Evolutionary conservation across 2,113 vertebrate species (phyloP), one percentile per base, ranked within the genome.

Genomic region (Heterotis niloticus): DNA sequence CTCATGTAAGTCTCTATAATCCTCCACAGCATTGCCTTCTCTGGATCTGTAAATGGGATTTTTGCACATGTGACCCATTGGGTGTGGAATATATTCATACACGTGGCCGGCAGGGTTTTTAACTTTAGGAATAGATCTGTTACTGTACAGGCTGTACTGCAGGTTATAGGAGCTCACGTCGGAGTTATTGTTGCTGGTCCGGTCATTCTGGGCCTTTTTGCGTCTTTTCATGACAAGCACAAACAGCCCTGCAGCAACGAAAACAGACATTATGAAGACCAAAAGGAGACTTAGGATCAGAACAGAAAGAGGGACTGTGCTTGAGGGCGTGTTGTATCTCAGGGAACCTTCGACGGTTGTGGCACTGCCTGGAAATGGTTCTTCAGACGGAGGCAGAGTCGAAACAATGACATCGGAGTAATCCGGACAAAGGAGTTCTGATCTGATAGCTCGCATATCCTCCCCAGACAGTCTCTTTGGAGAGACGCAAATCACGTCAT

Each of bases 121-220:
- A 79, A 96, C 93, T 88, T 97, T 98, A 75, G 95, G 93, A 80
- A 93, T 88, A 14, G 92, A 87, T 44, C 91, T 88, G 82, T 95
- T 94, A 83, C 94, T 90, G 87, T 98, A 98, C 13, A 97, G 92
- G 67, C 95, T 95, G 79, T 96, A 98, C 84, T 98, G 96, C 90
- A 97, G 94, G 86, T 97, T 96, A 84, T 97, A 95, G 29, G 96
- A 97, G 87, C 95, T 96, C 65, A 96, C 94, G 88, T 95, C 95
- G 28, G 96, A 95, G 64, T 96, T 96, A 89, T 96, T 95, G 34
- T 95, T 93, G 87, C 94, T 95, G 72, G 95, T 89, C 78, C 93
- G 95, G 85, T 96, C 94, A 4, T 93, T 94, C 85, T 94, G 94
- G 69, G 82, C 90, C 86, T 97, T 97, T 80, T 96, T 95, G 16